Evolutionary conservation across 2,797 vertebrate species (phyloP), one percentile per base, ranked within the genome.

Genomic region (Anableps anableps): DNA sequence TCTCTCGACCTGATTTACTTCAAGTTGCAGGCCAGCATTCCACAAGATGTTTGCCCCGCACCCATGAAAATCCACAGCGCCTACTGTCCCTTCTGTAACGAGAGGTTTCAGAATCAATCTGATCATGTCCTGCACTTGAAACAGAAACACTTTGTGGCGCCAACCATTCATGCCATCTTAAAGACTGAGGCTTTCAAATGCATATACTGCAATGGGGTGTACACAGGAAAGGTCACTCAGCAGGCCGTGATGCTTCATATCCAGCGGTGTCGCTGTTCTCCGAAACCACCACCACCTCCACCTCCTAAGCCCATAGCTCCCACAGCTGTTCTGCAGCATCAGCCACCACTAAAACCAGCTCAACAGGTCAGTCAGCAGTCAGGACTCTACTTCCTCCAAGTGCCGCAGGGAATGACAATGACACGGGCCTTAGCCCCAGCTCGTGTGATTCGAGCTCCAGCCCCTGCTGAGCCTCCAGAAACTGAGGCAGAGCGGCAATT

Each of bases 141-240:
- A 83, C 97, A 97, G 76, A 96, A 97, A 82, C 99, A 99, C 92
- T 98, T 98, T 45, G 97, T 99, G 19, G 97, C 97, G 53, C 98
- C 99, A 0, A 99, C 98, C 0, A 96, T 99, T 23, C 99, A 99
- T 26, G 97, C 98, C 0, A 97, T 99, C 78, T 92, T 99, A 26
- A 98, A 98, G 89, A 97, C 97, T 0, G 98, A 98, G 5, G 98
- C 98, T 8, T 99, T 98, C 92, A 99, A 99, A 90, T 99, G 99
- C 89, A 97, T 99, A 85, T 98, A 99, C 95, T 99, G 98, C 91
- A 98, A 97, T 0, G 98, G 99, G 0, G 98, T 99, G 31, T 99
- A 99, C 94, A 98, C 97, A 0, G 98, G 98, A 45, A 99, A 97
- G 77, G 98, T 98, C 93, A 98, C 98, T 0, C 94, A 97, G 74